A percentile compares a stretch with the other conserved stretches of the same genome.
These are phyloP conservation scores for Sylvia atricapilla DNA, from an alignment of 2,113 vertebrate genomes.

Conservation along the genomic window DNA sequence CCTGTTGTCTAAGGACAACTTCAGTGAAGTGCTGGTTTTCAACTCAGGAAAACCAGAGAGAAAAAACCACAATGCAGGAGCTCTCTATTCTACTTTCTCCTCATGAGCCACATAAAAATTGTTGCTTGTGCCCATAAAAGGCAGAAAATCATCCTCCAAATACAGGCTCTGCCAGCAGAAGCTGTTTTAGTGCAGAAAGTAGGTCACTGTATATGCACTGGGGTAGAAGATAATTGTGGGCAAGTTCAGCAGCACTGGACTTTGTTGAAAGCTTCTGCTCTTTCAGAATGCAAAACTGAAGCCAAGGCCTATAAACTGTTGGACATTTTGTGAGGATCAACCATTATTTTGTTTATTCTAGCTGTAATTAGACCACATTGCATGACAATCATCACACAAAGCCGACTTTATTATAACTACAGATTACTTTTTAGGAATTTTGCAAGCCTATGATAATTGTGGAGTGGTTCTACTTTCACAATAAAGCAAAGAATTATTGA, in stretches of 20 bases:
- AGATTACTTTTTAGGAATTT: neutral
- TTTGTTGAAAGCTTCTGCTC: conserved; percentile 11
- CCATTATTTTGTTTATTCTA: neutral
- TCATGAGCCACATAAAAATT: neutral
- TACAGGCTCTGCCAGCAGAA: neutral
- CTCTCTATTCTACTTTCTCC: neutral
- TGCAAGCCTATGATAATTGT: neutral
- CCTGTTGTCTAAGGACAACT: neutral
- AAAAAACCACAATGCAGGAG: neutral
- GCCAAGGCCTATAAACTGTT: conserved; percentile 41
- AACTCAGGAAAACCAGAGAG: neutral
- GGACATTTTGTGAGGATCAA: neutral
- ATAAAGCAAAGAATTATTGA: neutral
- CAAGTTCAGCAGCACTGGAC: neutral
- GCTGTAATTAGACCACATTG: conserved; percentile 23
- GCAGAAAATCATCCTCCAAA: neutral
- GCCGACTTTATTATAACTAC: neutral
- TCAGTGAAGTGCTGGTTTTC: neutral
- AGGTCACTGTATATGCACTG: neutral
- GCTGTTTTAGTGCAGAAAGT: neutral
- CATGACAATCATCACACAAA: neutral
- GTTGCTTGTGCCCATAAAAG: conserved; percentile 14
- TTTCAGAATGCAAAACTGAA: conserved; percentile 34
- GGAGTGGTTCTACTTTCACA: neutral
- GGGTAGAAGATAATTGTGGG: neutral